Conservation (phyloP, 92 coral and sea anemone species). For the Porites rus region DNA sequence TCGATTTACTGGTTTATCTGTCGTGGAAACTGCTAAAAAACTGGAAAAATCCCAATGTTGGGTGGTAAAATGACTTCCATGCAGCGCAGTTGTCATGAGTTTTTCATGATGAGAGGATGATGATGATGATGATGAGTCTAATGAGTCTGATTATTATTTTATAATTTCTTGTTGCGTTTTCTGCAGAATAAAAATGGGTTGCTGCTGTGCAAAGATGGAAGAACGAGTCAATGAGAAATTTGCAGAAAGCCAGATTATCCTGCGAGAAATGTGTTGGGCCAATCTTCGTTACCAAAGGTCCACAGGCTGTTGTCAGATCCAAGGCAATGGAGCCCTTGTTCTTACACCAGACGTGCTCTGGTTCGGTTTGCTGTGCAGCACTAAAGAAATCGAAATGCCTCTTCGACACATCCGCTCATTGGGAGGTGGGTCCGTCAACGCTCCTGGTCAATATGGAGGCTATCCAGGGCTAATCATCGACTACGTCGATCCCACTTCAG, state of each 20-base stretch:
- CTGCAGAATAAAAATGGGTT: background rate
- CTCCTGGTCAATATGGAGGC: background rate
- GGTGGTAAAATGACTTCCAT: no score
- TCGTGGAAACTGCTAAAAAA: no score
- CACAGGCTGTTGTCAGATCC: background rate
- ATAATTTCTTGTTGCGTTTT: background rate
- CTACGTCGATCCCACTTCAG: background rate
- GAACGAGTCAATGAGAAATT: slow-evolving; percentile 8
- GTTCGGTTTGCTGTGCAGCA: background rate
- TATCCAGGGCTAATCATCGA: background rate
- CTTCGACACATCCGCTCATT: slow-evolving; percentile 5
- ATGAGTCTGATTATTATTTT: no score
- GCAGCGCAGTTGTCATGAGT: no score
- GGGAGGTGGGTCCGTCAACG: background rate
- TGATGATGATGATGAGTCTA: no score
- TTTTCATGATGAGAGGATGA: no score
- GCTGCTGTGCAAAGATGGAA: slow-evolving; percentile 16
- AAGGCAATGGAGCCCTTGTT: slow-evolving; percentile 29
- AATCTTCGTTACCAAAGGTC: slow-evolving; percentile 15
- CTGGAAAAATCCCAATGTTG: no score
- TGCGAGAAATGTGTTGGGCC: slow-evolving; percentile 8
- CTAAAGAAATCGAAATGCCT: slow-evolving; percentile 8
- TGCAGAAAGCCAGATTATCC: background rate
- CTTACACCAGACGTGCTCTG: slow-evolving; percentile 21
- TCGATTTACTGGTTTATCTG: no score